Evolutionary conservation across 2,888 invertebrate species (phyloP).

Genomic region (Hybos culiciformis): DNA sequence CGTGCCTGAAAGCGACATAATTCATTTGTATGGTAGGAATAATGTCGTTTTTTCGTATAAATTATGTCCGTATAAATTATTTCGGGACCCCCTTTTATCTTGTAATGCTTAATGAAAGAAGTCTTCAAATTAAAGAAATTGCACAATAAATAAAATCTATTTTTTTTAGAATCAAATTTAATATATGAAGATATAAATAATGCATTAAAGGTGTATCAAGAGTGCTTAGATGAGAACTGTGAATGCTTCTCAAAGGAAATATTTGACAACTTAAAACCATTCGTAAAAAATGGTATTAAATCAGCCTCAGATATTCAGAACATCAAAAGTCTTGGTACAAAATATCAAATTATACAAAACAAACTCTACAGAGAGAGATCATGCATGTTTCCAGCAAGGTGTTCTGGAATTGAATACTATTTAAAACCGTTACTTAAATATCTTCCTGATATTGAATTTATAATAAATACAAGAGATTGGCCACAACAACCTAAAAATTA

Average conservation of each 20-base stretch:
- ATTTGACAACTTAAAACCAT: conserved; percentile 52
- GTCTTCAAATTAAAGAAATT: too few species aligned
- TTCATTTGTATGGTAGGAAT: too few species aligned
- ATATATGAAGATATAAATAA: conserved; percentile 37
- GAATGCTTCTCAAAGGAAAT: conserved; percentile 52
- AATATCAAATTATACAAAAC: conserved; percentile 72
- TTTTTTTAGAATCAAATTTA: conserved; percentile 19
- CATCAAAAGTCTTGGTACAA: conserved; percentile 49
- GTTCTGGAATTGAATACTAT: conserved; percentile 83
- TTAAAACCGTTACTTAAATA: conserved; percentile 51
- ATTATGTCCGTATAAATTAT: too few species aligned
- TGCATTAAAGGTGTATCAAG: conserved; percentile 39
- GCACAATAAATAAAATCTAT: background rate
- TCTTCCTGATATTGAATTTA: conserved; percentile 70
- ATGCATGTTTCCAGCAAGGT: conserved; percentile 88
- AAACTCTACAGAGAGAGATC: conserved; percentile 66
- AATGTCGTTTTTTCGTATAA: too few species aligned
- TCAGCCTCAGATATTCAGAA: conserved; percentile 46
- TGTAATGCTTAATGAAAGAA: too few species aligned
- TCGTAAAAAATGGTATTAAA: conserved; percentile 52
- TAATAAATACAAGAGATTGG: conserved; percentile 86
- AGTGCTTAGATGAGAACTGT: conserved; percentile 46
- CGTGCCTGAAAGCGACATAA: too few species aligned
- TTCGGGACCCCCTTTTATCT: too few species aligned
- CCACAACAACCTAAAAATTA: conserved; percentile 59